Evolutionary conservation across 2,797 vertebrate species (phyloP).

Genomic region (Platalea minor): DNA sequence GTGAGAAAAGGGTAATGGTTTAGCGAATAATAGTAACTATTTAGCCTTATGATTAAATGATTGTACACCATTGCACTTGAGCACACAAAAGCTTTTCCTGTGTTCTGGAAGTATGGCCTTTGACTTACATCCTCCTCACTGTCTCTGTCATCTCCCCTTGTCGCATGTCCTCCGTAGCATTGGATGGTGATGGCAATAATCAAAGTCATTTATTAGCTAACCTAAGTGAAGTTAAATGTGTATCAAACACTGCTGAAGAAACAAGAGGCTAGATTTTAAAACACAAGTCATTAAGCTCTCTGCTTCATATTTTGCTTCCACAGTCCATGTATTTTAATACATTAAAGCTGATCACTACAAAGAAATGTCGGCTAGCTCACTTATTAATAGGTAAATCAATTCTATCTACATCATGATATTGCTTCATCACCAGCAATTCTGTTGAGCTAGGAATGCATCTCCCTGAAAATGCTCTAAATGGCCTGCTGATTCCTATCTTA

Average conservation of each 20-base stretch:
- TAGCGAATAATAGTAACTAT: not conserved
- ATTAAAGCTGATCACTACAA: not conserved
- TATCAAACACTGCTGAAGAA: not conserved
- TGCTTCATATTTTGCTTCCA: not conserved
- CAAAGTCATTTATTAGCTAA: not conserved
- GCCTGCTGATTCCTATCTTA: not conserved
- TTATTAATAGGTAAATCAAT: not conserved
- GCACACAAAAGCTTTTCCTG: not conserved
- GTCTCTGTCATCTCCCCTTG: not conserved
- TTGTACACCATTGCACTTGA: not conserved
- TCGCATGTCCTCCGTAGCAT: fast-evolving
- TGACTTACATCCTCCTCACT: not conserved
- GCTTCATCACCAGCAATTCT: not conserved
- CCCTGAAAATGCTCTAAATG: not conserved
- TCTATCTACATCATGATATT: not conserved
- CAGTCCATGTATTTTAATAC: not conserved
- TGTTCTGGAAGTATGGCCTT: not conserved
- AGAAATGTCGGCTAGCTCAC: not conserved
- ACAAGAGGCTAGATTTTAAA: not conserved
- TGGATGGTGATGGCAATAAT: not conserved
- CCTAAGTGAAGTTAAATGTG: not conserved
- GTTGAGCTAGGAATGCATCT: not conserved
- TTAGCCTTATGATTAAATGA: not conserved
- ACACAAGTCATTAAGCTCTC: not conserved
- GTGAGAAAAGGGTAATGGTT: not conserved